Base-by-base conservation (phyloP, 2,797 vertebrate genomes). In the Corythornis leucogaster region DNA sequence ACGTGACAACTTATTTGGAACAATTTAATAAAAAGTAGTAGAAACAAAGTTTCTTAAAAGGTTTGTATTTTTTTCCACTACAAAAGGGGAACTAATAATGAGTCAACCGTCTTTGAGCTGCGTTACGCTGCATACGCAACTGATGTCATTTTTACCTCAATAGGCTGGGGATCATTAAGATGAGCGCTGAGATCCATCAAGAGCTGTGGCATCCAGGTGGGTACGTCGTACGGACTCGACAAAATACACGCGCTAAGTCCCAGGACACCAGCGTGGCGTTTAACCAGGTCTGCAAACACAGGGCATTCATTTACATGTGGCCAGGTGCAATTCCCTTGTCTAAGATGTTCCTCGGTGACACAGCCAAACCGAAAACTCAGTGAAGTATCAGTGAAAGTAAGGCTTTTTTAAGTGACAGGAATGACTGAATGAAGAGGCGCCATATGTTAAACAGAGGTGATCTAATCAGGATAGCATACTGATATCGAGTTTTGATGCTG, bases 151-250 rank as follows among this genome's bases (percentile, higher is more conserved):
- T 73, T 75, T 98, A 99, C 99, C 98, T 99, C 99, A 79, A 99
- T 99, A 67, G 99, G 99, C 95, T 99, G 99, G 28, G 98, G 99
- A 97, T 99, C 99, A 75, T 99, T 99, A 57, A 99, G 98, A 92
- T 99, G 99, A 86, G 98, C 98, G 80, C 99, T 99, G 88, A 99
- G 98, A 96, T 99, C 98, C 99, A 99, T 99, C 82, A 99, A 94
- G 55, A 99, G 98, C 96, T 99, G 99, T 54, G 99, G 99, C 99
- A 99, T 99, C 99, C 99, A 99, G 80, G 98, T 99, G 87, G 99
- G 99, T 26, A 99, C 99, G 26, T 99, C 98, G 1, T 99, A 99
- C 0, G 99, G 99, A 83, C 99, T 99, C 67, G 99, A 99, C 51
- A 99, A 98, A 92, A 99, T 98, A 79, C 99, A 99, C 0, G 99